phyloP scores from a whole-genome alignment of 2,888 invertebrate species.

The Leptopilina drosophilae region DNA sequence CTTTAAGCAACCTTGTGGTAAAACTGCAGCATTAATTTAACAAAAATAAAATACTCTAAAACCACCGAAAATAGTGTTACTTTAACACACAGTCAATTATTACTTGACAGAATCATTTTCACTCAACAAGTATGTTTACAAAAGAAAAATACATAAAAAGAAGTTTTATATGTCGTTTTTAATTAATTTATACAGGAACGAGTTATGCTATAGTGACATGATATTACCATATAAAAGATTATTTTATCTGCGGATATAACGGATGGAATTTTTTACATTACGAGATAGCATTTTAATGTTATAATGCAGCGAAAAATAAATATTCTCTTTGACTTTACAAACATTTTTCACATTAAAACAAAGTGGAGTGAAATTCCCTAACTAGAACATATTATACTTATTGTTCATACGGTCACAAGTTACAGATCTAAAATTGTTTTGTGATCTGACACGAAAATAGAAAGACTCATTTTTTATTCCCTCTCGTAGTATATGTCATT shows the following conservation, averaged over 20 bases:
- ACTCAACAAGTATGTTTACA: too few relatives aligned
- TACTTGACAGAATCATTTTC: too few relatives aligned
- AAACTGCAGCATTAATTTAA: too few relatives aligned
- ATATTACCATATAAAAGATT: constrained; percentile 40
- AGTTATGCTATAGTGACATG: constrained; percentile 38
- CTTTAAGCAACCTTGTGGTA: too few relatives aligned
- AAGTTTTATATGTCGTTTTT: too few relatives aligned
- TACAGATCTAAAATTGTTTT: background rate
- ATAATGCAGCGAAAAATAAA: constrained; percentile 5
- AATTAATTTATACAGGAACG: too few relatives aligned
- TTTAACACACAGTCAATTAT: too few relatives aligned
- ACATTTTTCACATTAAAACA: constrained; percentile 16
- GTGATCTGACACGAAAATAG: background rate
- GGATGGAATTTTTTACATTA: background rate
- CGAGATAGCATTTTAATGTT: constrained; percentile 14
- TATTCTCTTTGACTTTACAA: background rate
- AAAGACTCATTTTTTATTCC: constrained; percentile 15
- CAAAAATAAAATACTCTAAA: too few relatives aligned
- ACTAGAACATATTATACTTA: constrained; percentile 25
- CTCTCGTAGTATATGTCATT: background rate
- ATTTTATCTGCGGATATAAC: background rate
- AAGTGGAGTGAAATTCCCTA: constrained; percentile 1
- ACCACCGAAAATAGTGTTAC: too few relatives aligned
- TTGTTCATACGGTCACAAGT: constrained; percentile 28
- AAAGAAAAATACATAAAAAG: too few relatives aligned